Conservation (phyloP, 2,113 vertebrate species). For the Dinomys branickii region DNA sequence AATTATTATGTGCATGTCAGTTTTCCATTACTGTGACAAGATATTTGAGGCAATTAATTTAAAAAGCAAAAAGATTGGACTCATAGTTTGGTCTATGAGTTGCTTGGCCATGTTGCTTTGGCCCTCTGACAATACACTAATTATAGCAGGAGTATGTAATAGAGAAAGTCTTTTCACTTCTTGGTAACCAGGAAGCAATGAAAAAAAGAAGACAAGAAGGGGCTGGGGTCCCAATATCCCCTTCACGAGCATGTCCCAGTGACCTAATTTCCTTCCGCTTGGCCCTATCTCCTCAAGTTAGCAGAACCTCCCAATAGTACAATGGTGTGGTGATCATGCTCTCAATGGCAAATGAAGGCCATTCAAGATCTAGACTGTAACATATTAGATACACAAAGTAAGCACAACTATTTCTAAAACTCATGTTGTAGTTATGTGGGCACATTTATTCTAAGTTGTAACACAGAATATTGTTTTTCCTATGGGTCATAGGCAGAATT, state of each 20-base stretch:
- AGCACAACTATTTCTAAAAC: background rate
- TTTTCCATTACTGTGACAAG: background rate
- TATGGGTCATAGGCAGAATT: background rate
- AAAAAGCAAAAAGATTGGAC: background rate
- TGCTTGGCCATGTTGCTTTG: background rate
- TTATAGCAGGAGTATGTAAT: background rate
- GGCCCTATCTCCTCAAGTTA: background rate
- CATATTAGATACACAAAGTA: background rate
- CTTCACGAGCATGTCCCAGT: background rate
- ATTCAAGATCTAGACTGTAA: background rate
- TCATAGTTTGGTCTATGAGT: background rate
- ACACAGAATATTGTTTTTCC: background rate
- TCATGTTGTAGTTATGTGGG: background rate
- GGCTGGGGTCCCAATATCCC: background rate
- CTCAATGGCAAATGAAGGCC: background rate
- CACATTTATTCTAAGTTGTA: background rate
- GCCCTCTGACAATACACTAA: background rate
- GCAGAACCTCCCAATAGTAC: background rate
- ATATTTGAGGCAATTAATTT: background rate
- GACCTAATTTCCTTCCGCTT: background rate
- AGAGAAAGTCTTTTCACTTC: background rate
- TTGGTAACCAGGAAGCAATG: background rate
- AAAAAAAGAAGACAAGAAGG: background rate
- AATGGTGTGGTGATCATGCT: background rate
- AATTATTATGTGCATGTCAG: background rate